Conservation (phyloP, 2,113 vertebrate genomes). For the Onychostoma macrolepis region DNA sequence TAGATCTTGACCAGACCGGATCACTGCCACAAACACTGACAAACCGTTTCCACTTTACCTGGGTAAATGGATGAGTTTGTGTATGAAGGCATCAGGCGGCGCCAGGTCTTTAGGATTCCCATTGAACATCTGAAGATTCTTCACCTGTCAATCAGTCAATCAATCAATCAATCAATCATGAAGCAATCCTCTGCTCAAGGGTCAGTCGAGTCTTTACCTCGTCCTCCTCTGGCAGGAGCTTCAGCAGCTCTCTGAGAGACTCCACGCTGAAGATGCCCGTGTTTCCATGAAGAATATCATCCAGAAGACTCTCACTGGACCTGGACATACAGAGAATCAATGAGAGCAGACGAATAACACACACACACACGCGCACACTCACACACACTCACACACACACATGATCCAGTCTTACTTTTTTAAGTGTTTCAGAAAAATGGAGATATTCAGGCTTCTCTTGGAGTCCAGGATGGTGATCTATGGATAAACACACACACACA, state of each 20-base stretch:
- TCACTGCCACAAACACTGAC: neutral
- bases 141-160: conserved; percentile 74
- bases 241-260: conserved; percentile 86
- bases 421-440: conserved; percentile 95
- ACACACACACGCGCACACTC: neutral
- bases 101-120: conserved; percentile 84
- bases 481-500: conserved; percentile 13
- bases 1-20: neutral
- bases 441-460: conserved; percentile 92
- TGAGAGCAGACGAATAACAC: neutral
- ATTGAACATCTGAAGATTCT: conserved; percentile 83
- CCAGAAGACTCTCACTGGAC: conserved; percentile 83
- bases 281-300: conserved; percentile 84
- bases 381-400: neutral
- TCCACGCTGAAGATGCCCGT: conserved; percentile 81
- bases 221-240: conserved; percentile 88
- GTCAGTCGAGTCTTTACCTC: conserved; percentile 78
- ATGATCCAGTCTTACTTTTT: conserved; percentile 82
- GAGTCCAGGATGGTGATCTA: conserved; percentile 88
- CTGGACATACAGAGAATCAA: conserved; percentile 70
- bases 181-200: neutral
- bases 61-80: conserved; percentile 86
- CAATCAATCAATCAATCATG: neutral
- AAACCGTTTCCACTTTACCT: conserved; percentile 77
- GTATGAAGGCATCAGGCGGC: conserved; percentile 88